Evolutionary conservation across 1,140 invertebrate species (phyloP).

Genomic region (Rhagoletis zephyria): DNA sequence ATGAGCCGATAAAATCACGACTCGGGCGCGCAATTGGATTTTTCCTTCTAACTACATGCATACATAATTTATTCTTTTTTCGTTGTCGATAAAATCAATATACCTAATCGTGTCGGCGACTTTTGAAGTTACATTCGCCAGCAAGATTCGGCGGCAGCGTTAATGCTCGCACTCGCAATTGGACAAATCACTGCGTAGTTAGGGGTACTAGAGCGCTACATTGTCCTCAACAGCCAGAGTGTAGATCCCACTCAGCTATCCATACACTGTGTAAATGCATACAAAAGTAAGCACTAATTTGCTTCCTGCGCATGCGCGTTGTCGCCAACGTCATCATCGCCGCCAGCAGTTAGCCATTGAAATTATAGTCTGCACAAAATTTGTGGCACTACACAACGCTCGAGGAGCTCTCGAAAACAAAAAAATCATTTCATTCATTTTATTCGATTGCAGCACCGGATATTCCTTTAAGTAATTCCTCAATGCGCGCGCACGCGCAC

Average conservation of each 20-base stretch:
- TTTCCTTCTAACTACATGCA: background rate
- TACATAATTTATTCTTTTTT: background rate
- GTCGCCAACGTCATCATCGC: background rate
- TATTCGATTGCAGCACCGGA: conserved; percentile 52
- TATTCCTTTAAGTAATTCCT: conserved; percentile 56
- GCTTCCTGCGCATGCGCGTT: conserved; percentile 53
- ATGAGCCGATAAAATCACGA: conserved; percentile 38
- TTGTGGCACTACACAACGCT: too few relatives aligned
- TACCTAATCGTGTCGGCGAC: background rate
- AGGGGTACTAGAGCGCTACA: background rate
- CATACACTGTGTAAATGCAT: background rate
- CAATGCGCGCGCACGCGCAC: background rate
- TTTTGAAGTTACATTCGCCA: background rate
- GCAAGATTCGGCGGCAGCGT: conserved; percentile 12
- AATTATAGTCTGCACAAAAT: background rate
- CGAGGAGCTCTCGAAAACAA: background rate
- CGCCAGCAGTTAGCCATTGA: conserved; percentile 8
- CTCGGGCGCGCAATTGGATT: background rate
- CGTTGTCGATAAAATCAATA: background rate
- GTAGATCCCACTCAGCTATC: background rate
- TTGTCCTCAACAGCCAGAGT: background rate
- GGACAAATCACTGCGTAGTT: background rate
- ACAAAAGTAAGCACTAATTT: background rate
- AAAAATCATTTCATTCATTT: conserved; percentile 39
- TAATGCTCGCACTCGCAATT: conserved; percentile 19